Conservation (phyloP, 2,888 invertebrate species). For the Horisme vitalbata region DNA sequence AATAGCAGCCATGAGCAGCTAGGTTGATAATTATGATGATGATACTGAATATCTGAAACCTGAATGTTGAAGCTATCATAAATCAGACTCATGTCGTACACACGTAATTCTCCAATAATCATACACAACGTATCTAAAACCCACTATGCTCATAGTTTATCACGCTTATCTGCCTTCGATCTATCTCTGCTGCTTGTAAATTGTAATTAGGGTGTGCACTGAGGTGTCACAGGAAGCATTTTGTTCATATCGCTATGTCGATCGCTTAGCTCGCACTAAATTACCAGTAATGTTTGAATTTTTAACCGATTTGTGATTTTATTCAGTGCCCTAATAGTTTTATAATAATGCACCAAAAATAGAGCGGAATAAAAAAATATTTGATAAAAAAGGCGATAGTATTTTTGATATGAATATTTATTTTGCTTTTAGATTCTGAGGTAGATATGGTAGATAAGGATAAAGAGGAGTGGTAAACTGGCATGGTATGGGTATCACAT, state of each 20-base stretch:
- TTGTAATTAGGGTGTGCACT: constrained; percentile 72
- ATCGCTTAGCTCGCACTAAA: constrained; percentile 54
- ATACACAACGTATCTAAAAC: constrained; percentile 41
- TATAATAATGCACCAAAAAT: constrained; percentile 14
- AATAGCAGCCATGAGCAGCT: too few relatives aligned
- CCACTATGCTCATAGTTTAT: constrained; percentile 58
- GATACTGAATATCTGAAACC: too few relatives aligned
- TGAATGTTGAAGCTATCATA: neutral
- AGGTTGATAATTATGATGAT: neutral
- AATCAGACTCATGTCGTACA: constrained; percentile 2
- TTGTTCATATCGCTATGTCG: constrained; percentile 65
- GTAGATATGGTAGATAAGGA: too few relatives aligned
- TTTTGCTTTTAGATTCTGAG: too few relatives aligned
- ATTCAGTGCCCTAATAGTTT: constrained; percentile 13
- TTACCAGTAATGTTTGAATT: constrained; percentile 38
- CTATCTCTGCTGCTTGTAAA: constrained; percentile 62
- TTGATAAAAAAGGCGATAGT: too few relatives aligned
- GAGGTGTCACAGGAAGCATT: constrained; percentile 67
- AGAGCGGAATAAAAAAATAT: neutral
- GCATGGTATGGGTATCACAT: too few relatives aligned
- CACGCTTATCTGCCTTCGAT: constrained; percentile 69
- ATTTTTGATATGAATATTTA: too few relatives aligned
- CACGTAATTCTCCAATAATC: constrained; percentile 18
- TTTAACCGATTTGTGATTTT: constrained; percentile 29
- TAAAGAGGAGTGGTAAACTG: too few relatives aligned